Percentiles rank a stretch among this genome's conserved stretches.
These are phyloP conservation scores for Luehdorfia chinensis DNA, from an alignment of 1,140 invertebrate species.

Conservation along the genomic window DNA sequence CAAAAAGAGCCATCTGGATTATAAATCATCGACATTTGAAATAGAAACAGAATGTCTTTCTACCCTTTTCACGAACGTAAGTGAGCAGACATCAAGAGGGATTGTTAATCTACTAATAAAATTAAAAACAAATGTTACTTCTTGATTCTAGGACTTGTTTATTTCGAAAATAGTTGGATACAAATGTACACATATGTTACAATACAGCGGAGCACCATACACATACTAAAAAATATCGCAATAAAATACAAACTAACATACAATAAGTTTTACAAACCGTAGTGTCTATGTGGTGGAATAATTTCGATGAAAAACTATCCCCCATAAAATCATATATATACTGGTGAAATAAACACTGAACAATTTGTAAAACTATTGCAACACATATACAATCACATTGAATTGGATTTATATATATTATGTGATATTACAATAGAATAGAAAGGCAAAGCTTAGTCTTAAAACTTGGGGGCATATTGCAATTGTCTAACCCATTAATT, in stretches of 20 bases:
- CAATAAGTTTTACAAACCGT: slow-evolving; percentile 23
- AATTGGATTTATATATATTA: not conserved
- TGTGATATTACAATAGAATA: not conserved
- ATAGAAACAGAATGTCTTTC: too few relatives aligned
- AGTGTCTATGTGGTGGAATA: too few relatives aligned
- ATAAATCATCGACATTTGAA: too few relatives aligned
- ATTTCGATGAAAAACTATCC: too few relatives aligned
- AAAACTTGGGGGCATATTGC: slow-evolving; percentile 29
- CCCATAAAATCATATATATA: too few relatives aligned
- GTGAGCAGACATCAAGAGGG: too few relatives aligned
- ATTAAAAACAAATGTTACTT: slow-evolving; percentile 25
- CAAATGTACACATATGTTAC: slow-evolving; percentile 65
- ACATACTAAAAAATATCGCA: slow-evolving; percentile 53
- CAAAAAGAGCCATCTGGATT: too few relatives aligned
- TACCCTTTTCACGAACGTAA: too few relatives aligned
- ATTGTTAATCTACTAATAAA: too few relatives aligned
- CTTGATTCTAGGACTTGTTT: slow-evolving; percentile 53
- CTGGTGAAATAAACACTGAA: too few relatives aligned
- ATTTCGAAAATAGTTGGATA: slow-evolving; percentile 65
- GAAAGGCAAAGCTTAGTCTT: slow-evolving; percentile 46
- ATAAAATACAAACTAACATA: slow-evolving; percentile 22
- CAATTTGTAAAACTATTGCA: too few relatives aligned
- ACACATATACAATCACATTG: not conserved
- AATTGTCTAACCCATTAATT: not conserved
- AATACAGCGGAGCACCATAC: slow-evolving; percentile 65